phyloP scores from a whole-genome alignment of 2,113 vertebrate genomes.

The Theristicus caerulescens region DNA sequence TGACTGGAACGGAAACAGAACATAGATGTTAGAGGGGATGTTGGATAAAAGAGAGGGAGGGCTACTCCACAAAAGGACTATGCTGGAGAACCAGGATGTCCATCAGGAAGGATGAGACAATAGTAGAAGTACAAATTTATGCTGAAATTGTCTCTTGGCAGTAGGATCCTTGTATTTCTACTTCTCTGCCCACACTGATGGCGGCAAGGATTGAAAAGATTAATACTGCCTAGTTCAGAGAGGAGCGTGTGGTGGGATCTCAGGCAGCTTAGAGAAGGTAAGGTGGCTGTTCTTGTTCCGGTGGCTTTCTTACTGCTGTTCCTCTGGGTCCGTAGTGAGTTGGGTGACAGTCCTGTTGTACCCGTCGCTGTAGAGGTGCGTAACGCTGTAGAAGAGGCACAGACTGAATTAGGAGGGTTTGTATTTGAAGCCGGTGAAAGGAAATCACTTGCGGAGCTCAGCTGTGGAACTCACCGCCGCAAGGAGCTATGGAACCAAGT shows the following conservation, averaged over 20 bases:
- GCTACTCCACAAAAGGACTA: neutral
- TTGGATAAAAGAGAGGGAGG: constrained; percentile 9
- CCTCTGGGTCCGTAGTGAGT: neutral
- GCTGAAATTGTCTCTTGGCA: constrained; percentile 8
- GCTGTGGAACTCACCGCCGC: neutral
- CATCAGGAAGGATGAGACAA: neutral
- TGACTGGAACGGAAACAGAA: constrained; percentile 14
- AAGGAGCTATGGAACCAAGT: neutral
- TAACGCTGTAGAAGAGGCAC: neutral
- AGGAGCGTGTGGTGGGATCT: neutral
- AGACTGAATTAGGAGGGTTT: neutral
- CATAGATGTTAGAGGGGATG: neutral
- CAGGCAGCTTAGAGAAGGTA: neutral
- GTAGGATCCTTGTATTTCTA: neutral
- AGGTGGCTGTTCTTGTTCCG: neutral
- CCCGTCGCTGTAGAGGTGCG: neutral
- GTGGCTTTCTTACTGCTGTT: neutral
- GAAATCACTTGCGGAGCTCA: neutral
- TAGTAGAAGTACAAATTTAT: neutral
- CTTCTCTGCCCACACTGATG: neutral
- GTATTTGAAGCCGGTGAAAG: neutral
- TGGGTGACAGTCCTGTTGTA: neutral
- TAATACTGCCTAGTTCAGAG: neutral
- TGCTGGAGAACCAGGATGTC: neutral
- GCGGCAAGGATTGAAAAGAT: neutral